A percentile compares a stretch with the other conserved stretches of the same genome.
Evolutionary conservation across 23 tunicate species (phyloP).

Genomic region (Phallusia fumigata): DNA sequence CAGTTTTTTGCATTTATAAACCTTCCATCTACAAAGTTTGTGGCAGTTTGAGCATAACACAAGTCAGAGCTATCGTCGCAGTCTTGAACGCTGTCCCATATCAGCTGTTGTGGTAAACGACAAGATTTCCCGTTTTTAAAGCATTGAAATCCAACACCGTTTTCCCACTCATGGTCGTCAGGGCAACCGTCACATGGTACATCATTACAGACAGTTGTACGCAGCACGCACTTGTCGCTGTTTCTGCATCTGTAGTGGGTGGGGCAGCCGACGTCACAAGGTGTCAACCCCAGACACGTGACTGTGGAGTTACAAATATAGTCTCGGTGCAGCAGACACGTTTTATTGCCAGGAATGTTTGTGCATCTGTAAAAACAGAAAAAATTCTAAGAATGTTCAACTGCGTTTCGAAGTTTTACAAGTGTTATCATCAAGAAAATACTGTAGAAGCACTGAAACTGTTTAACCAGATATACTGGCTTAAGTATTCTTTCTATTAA

Average conservation of each 20-base stretch:
- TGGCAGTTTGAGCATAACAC: conserved; percentile 12
- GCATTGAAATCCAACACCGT: conserved; percentile 56
- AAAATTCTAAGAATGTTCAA: too few species aligned
- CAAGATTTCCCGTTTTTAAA: conserved; percentile 32
- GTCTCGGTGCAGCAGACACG: conserved; percentile 44
- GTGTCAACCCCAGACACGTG: conserved; percentile 58
- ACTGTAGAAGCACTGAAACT: too few species aligned
- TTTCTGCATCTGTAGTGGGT: conserved; percentile 52
- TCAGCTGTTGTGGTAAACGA: conserved; percentile 54
- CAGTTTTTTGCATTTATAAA: neutral
- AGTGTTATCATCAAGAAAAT: too few species aligned
- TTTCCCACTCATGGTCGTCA: conserved; percentile 25
- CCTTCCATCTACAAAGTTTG: neutral
- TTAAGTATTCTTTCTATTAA: too few species aligned
- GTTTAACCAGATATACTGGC: too few species aligned
- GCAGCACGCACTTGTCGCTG: conserved; percentile 18
- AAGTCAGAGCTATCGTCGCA: conserved; percentile 55
- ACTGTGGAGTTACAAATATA: conserved; percentile 54
- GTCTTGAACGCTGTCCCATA: conserved; percentile 47
- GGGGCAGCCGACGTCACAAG: conserved; percentile 75
- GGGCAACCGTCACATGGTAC: conserved; percentile 47
- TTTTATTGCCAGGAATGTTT: neutral
- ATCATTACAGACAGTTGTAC: conserved; percentile 46
- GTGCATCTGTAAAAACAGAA: neutral
- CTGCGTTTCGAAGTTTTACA: too few species aligned